Evolutionary conservation across 2,888 invertebrate species (phyloP).

Genomic region (Shargacucullia verbasci): DNA sequence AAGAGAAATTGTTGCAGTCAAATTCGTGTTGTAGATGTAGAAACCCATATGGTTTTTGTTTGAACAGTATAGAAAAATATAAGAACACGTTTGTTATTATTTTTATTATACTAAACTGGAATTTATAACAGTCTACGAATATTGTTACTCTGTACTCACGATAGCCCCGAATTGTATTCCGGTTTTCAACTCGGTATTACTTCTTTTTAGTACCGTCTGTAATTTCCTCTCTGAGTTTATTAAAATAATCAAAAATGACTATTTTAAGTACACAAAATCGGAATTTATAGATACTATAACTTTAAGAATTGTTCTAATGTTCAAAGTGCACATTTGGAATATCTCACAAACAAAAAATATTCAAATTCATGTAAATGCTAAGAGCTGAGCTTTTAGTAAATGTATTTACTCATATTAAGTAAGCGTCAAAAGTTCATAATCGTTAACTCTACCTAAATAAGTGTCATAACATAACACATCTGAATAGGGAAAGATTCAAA

Average conservation of each 20-base stretch:
- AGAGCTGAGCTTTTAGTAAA: conserved; percentile 73
- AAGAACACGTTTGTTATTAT: too few species aligned
- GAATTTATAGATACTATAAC: conserved; percentile 46
- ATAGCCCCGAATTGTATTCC: background rate
- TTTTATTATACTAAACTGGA: too few species aligned
- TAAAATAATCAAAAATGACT: conserved; percentile 17
- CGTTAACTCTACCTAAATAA: conserved; percentile 59
- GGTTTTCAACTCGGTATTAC: too few species aligned
- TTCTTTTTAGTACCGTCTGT: too few species aligned
- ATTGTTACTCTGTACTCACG: background rate
- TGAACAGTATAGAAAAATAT: too few species aligned
- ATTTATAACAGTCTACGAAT: too few species aligned
- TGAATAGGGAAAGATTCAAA: conserved; percentile 49
- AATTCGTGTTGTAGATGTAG: too few species aligned
- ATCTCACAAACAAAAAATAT: conserved; percentile 61
- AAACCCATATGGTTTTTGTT: too few species aligned
- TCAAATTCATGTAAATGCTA: conserved; percentile 63
- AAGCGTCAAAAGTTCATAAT: conserved; percentile 52
- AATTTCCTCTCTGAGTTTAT: too few species aligned
- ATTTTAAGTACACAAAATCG: conserved; percentile 37
- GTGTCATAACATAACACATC: conserved; percentile 71
- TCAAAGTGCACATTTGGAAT: conserved; percentile 68
- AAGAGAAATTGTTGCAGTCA: too few species aligned
- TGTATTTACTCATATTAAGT: conserved; percentile 60
- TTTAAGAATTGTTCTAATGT: conserved; percentile 57